Evolutionary conservation across 2,888 invertebrate species (phyloP), one percentile per base, ranked within the genome.

Genomic region (Hanleya hanleyi): DNA sequence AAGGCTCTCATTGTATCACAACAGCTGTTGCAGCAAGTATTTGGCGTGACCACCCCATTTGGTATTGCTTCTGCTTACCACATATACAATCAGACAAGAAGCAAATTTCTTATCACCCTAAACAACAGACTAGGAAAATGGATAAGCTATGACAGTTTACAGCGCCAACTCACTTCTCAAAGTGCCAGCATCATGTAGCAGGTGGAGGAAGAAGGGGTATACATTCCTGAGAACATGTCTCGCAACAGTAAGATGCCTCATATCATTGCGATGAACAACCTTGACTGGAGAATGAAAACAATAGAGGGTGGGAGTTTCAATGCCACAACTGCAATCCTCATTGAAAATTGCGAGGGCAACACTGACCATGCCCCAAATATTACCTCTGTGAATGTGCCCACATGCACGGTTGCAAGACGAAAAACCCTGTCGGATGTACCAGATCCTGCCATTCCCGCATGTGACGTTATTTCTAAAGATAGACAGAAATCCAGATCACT

Each of bases 261-360:
- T 18, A 64, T 69, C 29, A 66, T 69, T 69, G 69, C 69, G n/a
- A 66, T 69, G 64, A 64, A 69, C 35, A 69, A 69, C n/a, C 69
- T 69, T 9, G 69, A 69, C 22, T 69, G 69, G 69, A 69, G 65
- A 66, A 69, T 33, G 57, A 69, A 69, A 37, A 65, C 65, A 12
- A 12, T 65, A 12, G 35, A 65, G 9, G 57, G 57, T 9, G 57
- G 57, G 18, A 35, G 65, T 38, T 65, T 65, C 35, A 15, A 65
- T 65, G 36, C 35, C n/a, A 65, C 65, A 65, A 65, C 9, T 22
- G 65, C 65, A 65, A 65, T 41, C 47, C 12, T 12, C 47, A 41
- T 41, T 41, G 47, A 41, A 41, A 41, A 41, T 41, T n/a, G 12
- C n/a, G 47, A 41, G 47, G n/a, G n/a, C n/a, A 41, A 12, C 12